Conservation (phyloP, 2,888 invertebrate species). For the Phengaris alcon region DNA sequence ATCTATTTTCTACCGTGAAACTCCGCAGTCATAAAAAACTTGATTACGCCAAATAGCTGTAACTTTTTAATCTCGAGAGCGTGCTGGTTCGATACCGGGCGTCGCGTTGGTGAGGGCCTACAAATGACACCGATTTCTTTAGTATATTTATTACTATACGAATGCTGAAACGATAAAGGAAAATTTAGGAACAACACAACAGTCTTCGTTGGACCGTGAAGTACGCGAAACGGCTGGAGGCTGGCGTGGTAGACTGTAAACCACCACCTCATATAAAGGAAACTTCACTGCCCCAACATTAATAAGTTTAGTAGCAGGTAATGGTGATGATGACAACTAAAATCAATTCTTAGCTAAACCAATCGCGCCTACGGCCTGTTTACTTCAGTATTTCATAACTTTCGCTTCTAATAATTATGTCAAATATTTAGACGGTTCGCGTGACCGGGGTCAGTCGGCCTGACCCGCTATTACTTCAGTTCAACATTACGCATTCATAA, state of each 20-base stretch:
- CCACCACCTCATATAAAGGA: too few relatives aligned
- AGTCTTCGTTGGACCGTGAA: too few relatives aligned
- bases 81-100: neutral
- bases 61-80: neutral
- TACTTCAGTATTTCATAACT: constrained; percentile 20
- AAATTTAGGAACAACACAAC: too few relatives aligned
- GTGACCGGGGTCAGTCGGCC: constrained; percentile 17
- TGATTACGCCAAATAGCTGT: neutral
- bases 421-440: constrained; percentile 28
- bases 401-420: constrained; percentile 25
- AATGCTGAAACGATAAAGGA: too few relatives aligned
- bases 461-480: constrained; percentile 24
- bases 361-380: neutral
- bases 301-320: too few relatives aligned
- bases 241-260: too few relatives aligned
- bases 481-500: constrained; percentile 24
- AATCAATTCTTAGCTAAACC: neutral
- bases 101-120: too few relatives aligned
- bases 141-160: too few relatives aligned
- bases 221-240: too few relatives aligned
- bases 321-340: neutral
- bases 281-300: too few relatives aligned
- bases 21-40: neutral
- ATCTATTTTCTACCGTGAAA: neutral
- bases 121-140: too few relatives aligned